Conservation (phyloP, 2,113 vertebrate genomes). For the Cyanoderma ruficeps region DNA sequence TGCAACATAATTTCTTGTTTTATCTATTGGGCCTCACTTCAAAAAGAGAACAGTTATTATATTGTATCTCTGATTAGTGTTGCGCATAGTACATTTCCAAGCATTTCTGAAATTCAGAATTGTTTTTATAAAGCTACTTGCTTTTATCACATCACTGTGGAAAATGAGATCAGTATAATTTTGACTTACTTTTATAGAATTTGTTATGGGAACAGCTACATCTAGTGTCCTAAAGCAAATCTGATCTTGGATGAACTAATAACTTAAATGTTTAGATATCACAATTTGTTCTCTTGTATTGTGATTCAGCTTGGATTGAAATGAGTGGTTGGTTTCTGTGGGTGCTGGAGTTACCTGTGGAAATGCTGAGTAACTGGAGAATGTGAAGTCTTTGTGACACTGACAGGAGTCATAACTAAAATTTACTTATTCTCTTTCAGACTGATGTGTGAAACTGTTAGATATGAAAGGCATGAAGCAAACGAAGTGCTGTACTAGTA, state of each 20-base stretch:
- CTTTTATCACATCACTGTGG: neutral
- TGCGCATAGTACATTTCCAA: neutral
- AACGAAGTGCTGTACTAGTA: conserved; percentile 99
- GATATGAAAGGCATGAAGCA: conserved; percentile 96
- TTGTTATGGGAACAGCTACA: neutral
- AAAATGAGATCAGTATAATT: neutral
- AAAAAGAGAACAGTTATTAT: neutral
- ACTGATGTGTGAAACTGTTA: conserved; percentile 97
- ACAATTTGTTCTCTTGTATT: neutral
- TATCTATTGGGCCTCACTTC: neutral
- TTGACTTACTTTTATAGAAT: neutral
- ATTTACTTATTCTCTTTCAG: conserved; percentile 74
- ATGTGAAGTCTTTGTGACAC: neutral
- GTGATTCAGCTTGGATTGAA: neutral
- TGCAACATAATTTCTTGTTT: neutral
- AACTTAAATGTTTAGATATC: neutral
- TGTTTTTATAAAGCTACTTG: neutral
- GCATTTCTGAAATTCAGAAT: neutral
- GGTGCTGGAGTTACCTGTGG: neutral
- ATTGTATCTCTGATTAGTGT: neutral
- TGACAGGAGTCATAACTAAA: neutral
- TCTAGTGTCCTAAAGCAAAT: neutral
- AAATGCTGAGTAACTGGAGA: neutral
- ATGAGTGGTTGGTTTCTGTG: neutral
- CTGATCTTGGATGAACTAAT: neutral